Percentiles rank a stretch among this genome's conserved stretches.
Conservation (phyloP, 2,888 invertebrate species). For the Synanthedon vespiformis region DNA sequence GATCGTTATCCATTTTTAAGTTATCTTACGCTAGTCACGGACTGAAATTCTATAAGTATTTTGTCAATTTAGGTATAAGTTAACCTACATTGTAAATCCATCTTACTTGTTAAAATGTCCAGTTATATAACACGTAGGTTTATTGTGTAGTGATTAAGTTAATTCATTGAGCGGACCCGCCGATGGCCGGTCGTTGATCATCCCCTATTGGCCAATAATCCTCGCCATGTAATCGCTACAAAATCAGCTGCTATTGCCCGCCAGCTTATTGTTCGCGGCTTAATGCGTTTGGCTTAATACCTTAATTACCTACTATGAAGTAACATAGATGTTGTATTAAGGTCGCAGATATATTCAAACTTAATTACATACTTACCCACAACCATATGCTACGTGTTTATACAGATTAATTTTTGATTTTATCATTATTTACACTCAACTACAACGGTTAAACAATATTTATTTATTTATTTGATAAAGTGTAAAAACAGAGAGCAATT, state of each 20-base stretch:
- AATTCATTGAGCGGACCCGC: constrained; percentile 4
- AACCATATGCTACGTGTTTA: too few relatives aligned
- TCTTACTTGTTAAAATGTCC: background rate
- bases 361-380: too few relatives aligned
- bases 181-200: constrained; percentile 20
- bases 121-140: background rate
- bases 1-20: too few relatives aligned
- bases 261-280: background rate
- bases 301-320: background rate
- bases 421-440: too few relatives aligned
- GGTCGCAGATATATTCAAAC: too few relatives aligned
- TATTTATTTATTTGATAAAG: too few relatives aligned
- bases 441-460: too few relatives aligned
- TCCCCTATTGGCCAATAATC: constrained; percentile 18
- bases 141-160: constrained; percentile 2
- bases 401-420: too few relatives aligned
- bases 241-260: constrained; percentile 30
- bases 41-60: too few relatives aligned
- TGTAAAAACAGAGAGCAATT: too few relatives aligned
- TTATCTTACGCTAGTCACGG: too few relatives aligned
- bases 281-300: background rate
- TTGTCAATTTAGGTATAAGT: too few relatives aligned
- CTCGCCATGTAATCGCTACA: constrained; percentile 30
- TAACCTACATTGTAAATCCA: background rate
- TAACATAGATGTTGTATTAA: background rate